A percentile compares a stretch with the other conserved stretches of the same genome.
phyloP scores from a whole-genome alignment of 2,888 invertebrate species.

The Periphyllus acericola region DNA sequence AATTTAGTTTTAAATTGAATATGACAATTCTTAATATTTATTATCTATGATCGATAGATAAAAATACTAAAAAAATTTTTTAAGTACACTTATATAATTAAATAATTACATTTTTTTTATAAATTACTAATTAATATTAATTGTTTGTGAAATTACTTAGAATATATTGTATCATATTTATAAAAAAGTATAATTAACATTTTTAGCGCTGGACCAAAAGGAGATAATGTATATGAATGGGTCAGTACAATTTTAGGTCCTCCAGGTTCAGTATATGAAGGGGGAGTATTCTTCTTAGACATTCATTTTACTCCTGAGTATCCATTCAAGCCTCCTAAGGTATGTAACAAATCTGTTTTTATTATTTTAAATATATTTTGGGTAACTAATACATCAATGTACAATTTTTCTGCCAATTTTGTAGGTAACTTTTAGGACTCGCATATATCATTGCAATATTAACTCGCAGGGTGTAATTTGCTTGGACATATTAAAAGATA shows the following conservation, averaged over 20 bases:
- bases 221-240: constrained; percentile 98
- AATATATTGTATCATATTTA: not conserved
- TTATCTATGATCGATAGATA: too few species aligned
- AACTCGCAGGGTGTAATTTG: constrained; percentile 99
- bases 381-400: not conserved
- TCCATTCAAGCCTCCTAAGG: constrained; percentile 98
- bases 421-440: constrained; percentile 90
- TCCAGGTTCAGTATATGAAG: constrained; percentile 96
- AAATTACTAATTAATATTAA: too few species aligned
- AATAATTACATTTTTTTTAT: too few species aligned
- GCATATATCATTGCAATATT: constrained; percentile 99
- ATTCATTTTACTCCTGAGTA: constrained; percentile 98
- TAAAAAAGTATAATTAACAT: constrained; percentile 13
- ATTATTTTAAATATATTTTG: not conserved
- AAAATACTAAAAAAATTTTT: too few species aligned
- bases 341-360: constrained; percentile 67
- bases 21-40: too few species aligned
- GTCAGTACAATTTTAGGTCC: constrained; percentile 96
- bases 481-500: constrained; percentile 96
- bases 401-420: constrained; percentile 65
- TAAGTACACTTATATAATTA: too few species aligned
- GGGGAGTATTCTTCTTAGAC: constrained; percentile 97
- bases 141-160: too few species aligned
- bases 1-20: too few species aligned
- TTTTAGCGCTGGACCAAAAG: constrained; percentile 93